These are phyloP conservation scores for Bellardia pandia DNA, from an alignment of 2,888 invertebrate species.

Conservation along the genomic window DNA sequence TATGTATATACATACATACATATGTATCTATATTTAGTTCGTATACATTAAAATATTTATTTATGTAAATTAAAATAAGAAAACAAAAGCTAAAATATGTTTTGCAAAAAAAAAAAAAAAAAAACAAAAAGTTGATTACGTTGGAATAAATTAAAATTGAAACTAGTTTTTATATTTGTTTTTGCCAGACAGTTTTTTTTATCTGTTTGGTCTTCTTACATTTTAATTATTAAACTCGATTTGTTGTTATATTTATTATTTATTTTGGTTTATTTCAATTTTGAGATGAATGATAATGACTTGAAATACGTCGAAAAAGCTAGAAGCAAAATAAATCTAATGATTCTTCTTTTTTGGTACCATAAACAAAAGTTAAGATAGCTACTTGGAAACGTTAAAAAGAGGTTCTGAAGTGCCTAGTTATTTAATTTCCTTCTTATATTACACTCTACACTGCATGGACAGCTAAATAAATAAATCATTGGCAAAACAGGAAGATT, in stretches of 20 bases:
- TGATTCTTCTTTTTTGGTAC: neutral
- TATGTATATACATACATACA: neutral
- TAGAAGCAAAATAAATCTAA: neutral
- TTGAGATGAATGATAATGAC: neutral
- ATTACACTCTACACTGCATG: neutral
- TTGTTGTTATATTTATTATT: neutral
- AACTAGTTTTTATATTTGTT: constrained; percentile 2
- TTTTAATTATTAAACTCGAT: neutral
- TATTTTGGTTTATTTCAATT: neutral
- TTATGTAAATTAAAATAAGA: neutral
- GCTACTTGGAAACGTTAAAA: neutral
- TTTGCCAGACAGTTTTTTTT: neutral
- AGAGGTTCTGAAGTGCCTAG: neutral
- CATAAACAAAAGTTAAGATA: neutral
- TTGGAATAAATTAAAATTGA: constrained; percentile 17
- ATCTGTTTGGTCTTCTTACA: neutral
- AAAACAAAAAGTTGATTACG: neutral
- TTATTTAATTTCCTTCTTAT: constrained; percentile 4
- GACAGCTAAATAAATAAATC: neutral
- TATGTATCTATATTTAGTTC: neutral
- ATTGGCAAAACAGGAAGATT: constrained; percentile 7
- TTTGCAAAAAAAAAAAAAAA: neutral
- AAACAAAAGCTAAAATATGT: neutral
- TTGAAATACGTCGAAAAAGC: neutral
- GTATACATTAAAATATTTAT: neutral